phyloP scores from a whole-genome alignment of 2,888 invertebrate genomes.

The Meloe dianella region DNA sequence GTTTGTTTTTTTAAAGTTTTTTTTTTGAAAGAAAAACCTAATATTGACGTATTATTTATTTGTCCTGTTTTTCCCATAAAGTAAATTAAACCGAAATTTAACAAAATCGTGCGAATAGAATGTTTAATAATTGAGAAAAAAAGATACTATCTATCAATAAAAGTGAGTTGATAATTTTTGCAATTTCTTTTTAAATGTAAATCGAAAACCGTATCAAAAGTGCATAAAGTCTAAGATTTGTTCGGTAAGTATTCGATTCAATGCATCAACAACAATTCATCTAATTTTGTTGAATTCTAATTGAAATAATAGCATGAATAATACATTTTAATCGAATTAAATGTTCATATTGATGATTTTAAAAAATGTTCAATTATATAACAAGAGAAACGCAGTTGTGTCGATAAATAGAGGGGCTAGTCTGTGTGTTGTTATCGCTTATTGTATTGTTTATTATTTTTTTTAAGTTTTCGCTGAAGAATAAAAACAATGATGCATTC shows the following conservation, averaged over 20 bases:
- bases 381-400: neutral
- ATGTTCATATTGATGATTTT: neutral
- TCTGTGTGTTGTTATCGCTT: neutral
- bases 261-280: neutral
- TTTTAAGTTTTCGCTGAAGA: neutral
- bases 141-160: neutral
- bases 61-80: too few relatives aligned
- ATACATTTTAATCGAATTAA: constrained; percentile 3
- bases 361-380: constrained; percentile 1
- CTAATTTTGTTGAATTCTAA: neutral
- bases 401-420: neutral
- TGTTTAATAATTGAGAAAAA: neutral
- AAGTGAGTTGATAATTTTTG: neutral
- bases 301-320: neutral
- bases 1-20: too few relatives aligned
- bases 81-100: neutral
- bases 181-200: neutral
- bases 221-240: neutral
- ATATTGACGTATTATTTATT: too few relatives aligned
- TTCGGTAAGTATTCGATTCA: neutral
- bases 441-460: constrained; percentile 1
- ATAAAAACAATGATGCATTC: constrained; percentile 1
- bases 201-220: neutral
- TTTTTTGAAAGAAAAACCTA: too few relatives aligned
- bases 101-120: neutral